Percentiles rank a stretch among this genome's conserved stretches.
These are phyloP conservation scores for Monochamus alternatus DNA, from an alignment of 2,888 invertebrate genomes.

Conservation along the genomic window DNA sequence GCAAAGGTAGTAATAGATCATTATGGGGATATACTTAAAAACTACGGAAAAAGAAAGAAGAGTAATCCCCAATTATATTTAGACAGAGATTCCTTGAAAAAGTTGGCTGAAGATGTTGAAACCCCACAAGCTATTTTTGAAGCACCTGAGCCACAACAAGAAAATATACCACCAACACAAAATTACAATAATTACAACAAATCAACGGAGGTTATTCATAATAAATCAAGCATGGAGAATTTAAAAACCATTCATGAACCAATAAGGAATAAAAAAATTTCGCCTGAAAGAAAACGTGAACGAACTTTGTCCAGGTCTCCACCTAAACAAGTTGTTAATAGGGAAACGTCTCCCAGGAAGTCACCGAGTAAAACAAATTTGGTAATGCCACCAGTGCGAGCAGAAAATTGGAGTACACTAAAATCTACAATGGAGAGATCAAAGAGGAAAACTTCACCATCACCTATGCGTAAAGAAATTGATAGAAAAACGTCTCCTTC, in stretches of 20 bases:
- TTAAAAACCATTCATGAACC: neutral
- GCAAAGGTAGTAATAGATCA: conserved; percentile 83
- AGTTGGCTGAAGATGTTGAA: conserved; percentile 63
- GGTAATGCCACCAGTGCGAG: conserved; percentile 51
- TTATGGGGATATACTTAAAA: conserved; percentile 85
- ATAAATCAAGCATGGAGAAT: conserved; percentile 32
- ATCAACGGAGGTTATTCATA: conserved; percentile 44
- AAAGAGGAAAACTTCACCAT: conserved; percentile 48
- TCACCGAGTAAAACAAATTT: conserved; percentile 42
- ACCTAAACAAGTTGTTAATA: conserved; percentile 38
- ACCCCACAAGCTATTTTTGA: conserved; percentile 36
- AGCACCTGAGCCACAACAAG: conserved; percentile 37
- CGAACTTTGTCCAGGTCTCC: conserved; percentile 50
- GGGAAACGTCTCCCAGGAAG: conserved; percentile 22
- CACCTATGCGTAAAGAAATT: conserved; percentile 43
- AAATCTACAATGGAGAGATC: conserved; percentile 27
- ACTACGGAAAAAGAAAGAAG: conserved; percentile 73
- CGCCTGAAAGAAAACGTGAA: conserved; percentile 39
- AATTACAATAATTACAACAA: neutral
- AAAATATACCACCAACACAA: neutral
- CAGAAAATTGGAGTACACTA: conserved; percentile 52
- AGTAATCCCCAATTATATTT: conserved; percentile 55
- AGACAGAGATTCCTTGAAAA: conserved; percentile 62
- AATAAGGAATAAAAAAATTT: conserved; percentile 9
- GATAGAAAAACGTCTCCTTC: conserved; percentile 46